Percentiles rank a stretch among this genome's conserved stretches.
Conservation (phyloP, 2,797 vertebrate genomes). For the Tadarida brasiliensis region DNA sequence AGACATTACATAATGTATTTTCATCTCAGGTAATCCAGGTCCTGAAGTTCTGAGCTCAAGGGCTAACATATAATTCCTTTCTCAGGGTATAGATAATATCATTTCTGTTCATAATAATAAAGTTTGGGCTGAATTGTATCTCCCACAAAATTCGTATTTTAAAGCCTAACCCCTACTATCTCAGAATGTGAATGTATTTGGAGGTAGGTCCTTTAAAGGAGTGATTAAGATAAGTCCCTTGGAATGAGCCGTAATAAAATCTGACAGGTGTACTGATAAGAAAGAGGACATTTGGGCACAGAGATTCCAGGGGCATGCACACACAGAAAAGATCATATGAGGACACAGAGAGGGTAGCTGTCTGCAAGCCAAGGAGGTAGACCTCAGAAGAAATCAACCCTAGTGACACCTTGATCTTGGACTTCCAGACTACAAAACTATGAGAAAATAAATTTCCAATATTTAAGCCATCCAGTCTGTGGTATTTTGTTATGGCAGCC, state of each 20-base stretch:
- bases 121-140: not conserved
- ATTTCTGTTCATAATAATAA: not conserved
- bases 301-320: not conserved
- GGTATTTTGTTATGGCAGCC: too few species aligned
- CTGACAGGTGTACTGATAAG: not conserved
- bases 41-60: constrained; percentile 16
- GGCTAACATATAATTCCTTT: not conserved
- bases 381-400: too few species aligned
- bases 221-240: not conserved
- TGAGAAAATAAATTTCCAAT: too few species aligned
- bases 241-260: not conserved
- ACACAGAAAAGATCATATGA: not conserved
- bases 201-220: too few species aligned
- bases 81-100: not conserved
- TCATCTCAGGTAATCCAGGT: not conserved
- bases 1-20: constrained; percentile 31
- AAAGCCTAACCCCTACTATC: not conserved
- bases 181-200: not conserved
- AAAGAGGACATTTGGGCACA: not conserved
- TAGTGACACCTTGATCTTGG: too few species aligned
- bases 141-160: not conserved
- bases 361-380: too few species aligned
- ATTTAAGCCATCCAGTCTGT: too few species aligned
- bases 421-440: too few species aligned
- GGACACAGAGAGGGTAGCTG: not conserved